phyloP scores from a whole-genome alignment of 2,888 invertebrate genomes.

The Dryobotodes eremita region DNA sequence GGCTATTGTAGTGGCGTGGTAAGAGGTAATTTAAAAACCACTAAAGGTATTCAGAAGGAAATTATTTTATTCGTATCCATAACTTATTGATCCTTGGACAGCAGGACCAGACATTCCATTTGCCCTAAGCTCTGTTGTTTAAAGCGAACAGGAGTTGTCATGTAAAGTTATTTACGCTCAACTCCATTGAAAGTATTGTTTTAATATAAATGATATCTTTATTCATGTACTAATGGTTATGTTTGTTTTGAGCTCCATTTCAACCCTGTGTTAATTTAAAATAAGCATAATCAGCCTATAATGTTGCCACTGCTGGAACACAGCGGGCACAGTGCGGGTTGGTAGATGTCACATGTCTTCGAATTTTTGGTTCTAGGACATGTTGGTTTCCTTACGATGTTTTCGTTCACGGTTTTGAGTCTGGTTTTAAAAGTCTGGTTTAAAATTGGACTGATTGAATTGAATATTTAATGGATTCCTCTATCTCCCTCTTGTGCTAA shows the following conservation, averaged over 20 bases:
- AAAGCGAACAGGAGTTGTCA: conserved; percentile 34
- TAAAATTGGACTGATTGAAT: neutral
- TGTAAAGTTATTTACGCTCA: conserved; percentile 39
- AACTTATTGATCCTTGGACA: conserved; percentile 9
- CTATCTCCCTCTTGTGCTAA: neutral
- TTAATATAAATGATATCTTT: neutral
- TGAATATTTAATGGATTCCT: neutral
- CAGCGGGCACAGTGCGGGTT: too few relatives aligned
- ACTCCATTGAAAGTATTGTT: conserved; percentile 23
- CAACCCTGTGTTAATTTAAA: neutral
- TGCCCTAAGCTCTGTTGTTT: conserved; percentile 41
- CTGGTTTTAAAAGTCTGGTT: neutral
- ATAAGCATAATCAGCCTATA: too few relatives aligned
- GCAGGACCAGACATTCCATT: conserved; percentile 41
- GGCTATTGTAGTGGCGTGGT: neutral
- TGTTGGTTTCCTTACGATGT: too few relatives aligned
- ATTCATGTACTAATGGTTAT: neutral
- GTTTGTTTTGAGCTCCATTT: neutral
- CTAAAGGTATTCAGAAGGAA: neutral
- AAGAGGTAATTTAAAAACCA: neutral
- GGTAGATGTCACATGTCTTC: too few relatives aligned
- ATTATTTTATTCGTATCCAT: conserved; percentile 42
- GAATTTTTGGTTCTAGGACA: too few relatives aligned
- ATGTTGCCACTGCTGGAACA: too few relatives aligned
- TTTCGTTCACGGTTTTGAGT: too few relatives aligned